A percentile compares a stretch with the other conserved stretches of the same genome.
These are phyloP conservation scores for Whitmania pigra DNA, from an alignment of 1,140 invertebrate species.

Conservation along the genomic window DNA sequence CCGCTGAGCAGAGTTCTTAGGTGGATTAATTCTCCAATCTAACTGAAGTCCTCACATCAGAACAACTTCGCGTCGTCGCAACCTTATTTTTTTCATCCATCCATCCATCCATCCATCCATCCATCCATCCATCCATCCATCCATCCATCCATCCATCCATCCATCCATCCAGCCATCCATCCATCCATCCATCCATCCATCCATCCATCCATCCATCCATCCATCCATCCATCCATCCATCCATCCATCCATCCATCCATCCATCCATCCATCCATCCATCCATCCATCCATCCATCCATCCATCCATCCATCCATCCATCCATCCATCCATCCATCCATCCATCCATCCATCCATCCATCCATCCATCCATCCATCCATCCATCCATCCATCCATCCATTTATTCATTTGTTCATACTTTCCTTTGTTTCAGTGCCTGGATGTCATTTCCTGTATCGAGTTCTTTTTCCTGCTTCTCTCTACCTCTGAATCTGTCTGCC, in stretches of 20 bases:
- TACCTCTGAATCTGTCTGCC: slow-evolving; percentile 25
- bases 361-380: neutral
- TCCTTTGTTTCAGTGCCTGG: neutral
- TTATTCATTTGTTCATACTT: neutral
- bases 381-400: neutral
- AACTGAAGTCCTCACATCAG: too few relatives aligned
- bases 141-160: neutral
- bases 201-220: neutral
- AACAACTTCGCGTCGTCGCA: neutral
- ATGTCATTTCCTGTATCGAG: neutral
- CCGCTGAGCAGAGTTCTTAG: too few relatives aligned
- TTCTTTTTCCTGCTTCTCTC: slow-evolving; percentile 20
- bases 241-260: neutral
- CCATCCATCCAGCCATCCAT: neutral
- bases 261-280: neutral
- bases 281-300: neutral
- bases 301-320: neutral
- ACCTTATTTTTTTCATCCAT: neutral
- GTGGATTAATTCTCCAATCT: too few relatives aligned
- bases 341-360: neutral
- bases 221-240: neutral
- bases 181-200: neutral
- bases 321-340: neutral
- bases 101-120: neutral
- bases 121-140: neutral